These are phyloP conservation scores for Microplitis manilae DNA, from an alignment of 2,888 invertebrate species.

Conservation along the genomic window DNA sequence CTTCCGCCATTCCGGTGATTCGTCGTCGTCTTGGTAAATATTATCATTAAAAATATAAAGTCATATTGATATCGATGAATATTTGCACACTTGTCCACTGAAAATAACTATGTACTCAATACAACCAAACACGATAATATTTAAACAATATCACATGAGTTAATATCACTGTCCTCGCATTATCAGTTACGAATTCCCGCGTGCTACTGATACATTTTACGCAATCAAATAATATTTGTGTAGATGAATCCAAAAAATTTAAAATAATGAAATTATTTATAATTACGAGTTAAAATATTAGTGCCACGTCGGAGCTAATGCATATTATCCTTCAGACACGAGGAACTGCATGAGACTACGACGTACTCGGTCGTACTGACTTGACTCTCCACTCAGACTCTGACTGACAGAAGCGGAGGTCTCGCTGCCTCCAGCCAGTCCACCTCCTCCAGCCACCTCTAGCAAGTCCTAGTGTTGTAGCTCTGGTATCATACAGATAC, in stretches of 20 bases:
- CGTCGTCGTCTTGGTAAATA: constrained; percentile 17
- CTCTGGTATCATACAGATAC: constrained; percentile 31
- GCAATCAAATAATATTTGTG: too few species aligned
- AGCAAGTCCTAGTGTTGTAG: not conserved
- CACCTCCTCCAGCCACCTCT: constrained; percentile 1
- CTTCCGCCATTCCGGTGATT: constrained; percentile 54
- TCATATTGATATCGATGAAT: constrained; percentile 29
- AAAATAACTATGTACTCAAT: constrained; percentile 17
- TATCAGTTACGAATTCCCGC: not conserved
- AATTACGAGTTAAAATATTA: constrained; percentile 12
- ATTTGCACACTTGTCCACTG: constrained; percentile 14
- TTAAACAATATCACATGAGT: not conserved
- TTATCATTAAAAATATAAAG: constrained; percentile 24
- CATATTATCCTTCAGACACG: constrained; percentile 16
- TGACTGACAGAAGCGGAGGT: not conserved
- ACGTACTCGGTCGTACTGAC: not conserved
- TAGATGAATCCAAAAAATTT: too few species aligned
- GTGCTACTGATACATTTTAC: not conserved
- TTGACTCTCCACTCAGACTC: not conserved
- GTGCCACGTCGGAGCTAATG: constrained; percentile 43
- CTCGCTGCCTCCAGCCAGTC: constrained; percentile 19
- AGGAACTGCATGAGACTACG: not conserved
- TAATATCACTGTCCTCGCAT: constrained; percentile 12
- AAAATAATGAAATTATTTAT: not conserved
- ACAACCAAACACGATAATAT: constrained; percentile 22